Conservation (phyloP, 2,113 vertebrate genomes). For the Colistium nudipinnis region DNA sequence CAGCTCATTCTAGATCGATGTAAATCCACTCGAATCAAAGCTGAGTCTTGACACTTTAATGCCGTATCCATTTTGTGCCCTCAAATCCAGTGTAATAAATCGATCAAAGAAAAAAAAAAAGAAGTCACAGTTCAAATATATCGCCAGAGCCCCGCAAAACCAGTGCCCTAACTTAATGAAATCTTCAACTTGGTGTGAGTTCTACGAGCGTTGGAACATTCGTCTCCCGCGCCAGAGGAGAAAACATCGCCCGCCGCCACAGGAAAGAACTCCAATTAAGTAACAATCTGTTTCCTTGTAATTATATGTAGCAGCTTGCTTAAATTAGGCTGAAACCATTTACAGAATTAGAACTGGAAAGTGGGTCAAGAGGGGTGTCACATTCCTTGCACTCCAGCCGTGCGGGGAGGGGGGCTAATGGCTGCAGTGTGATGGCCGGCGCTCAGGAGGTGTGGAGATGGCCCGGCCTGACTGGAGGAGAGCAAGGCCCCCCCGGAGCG, state of each 20-base stretch:
- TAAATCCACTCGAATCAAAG: background rate
- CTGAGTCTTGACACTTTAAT: background rate
- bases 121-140: background rate
- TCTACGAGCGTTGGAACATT: conserved; percentile 38
- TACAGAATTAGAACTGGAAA: conserved; percentile 71
- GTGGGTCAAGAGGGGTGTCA: conserved; percentile 69
- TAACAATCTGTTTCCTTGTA: conserved; percentile 82
- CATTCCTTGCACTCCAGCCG: conserved; percentile 38
- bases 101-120: background rate
- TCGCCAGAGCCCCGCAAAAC: background rate
- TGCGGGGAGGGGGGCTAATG: conserved; percentile 24
- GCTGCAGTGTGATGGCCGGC: conserved; percentile 5
- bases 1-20: background rate
- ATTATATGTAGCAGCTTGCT: conserved; percentile 79
- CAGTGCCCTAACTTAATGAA: conserved; percentile 29
- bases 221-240: conserved; percentile 41
- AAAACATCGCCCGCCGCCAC: conserved; percentile 47
- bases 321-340: conserved; percentile 75
- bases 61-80: background rate
- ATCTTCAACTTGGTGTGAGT: conserved; percentile 11
- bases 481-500: conserved; percentile 62
- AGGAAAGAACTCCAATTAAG: conserved; percentile 80
- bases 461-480: conserved; percentile 42
- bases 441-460: conserved; percentile 56
- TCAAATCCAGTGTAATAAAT: background rate